A percentile compares a stretch with the other conserved stretches of the same genome.
Evolutionary conservation across 1,140 invertebrate species (phyloP).

Genomic region (Cataglyphis hispanica): DNA sequence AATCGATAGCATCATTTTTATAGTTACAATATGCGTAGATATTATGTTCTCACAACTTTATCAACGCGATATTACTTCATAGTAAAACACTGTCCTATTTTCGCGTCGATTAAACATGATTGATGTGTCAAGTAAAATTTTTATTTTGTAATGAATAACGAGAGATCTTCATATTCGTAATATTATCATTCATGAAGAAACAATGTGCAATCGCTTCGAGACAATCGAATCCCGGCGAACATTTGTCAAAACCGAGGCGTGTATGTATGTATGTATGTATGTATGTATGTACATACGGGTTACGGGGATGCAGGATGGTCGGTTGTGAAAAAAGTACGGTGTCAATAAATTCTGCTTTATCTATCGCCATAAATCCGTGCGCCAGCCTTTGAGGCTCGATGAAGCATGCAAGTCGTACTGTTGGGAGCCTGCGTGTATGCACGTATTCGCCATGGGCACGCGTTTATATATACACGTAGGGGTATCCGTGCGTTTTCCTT

Average conservation of each 20-base stretch:
- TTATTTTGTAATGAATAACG: background rate
- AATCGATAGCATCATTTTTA: background rate
- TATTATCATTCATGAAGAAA: constrained; percentile 3
- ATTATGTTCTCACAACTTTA: constrained; percentile 28
- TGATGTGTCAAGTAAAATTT: background rate
- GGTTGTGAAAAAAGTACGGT: constrained; percentile 41
- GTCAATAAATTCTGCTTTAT: constrained; percentile 73
- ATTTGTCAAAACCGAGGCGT: constrained; percentile 30
- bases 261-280: no score
- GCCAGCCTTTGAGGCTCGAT: constrained; percentile 67
- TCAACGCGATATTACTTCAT: background rate
- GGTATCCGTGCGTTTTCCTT: background rate
- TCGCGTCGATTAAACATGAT: background rate
- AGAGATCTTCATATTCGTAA: constrained; percentile 14
- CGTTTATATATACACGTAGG: background rate
- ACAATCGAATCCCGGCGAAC: constrained; percentile 25
- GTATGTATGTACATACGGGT: constrained; percentile 28
- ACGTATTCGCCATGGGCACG: constrained; percentile 20
- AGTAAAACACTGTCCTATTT: constrained; percentile 35
- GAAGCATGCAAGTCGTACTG: constrained; percentile 65
- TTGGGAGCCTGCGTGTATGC: constrained; percentile 37
- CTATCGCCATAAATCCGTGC: constrained; percentile 66
- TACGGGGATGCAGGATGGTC: constrained; percentile 33
- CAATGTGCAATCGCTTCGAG: constrained; percentile 14
- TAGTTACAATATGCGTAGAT: background rate